A percentile compares a stretch with the other conserved stretches of the same genome.
Conservation (phyloP, 2,888 invertebrate species). For the Erebia palarica region DNA sequence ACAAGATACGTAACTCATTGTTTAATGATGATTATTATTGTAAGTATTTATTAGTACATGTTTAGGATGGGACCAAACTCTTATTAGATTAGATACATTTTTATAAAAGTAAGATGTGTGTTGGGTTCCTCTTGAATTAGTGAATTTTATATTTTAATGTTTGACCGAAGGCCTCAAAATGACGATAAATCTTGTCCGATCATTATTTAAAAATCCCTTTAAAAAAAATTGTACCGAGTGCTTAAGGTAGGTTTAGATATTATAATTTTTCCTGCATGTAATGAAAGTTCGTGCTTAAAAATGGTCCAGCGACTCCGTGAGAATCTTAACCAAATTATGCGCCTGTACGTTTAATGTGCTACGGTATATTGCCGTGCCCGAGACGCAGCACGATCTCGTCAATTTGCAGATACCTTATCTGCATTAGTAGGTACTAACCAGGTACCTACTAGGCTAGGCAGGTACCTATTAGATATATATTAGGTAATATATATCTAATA, state of each 20-base stretch:
- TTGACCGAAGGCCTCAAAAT: constrained; percentile 11
- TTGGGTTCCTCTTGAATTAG: neutral
- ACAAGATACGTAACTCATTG: constrained; percentile 18
- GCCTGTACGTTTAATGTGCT: too few species aligned
- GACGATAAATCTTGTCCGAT: constrained; percentile 24
- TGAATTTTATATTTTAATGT: constrained; percentile 1
- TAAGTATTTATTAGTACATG: neutral
- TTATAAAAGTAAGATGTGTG: constrained; percentile 1
- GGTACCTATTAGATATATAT: neutral
- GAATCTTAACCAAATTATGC: too few species aligned
- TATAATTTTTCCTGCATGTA: too few species aligned
- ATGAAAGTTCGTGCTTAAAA: neutral
- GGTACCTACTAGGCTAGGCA: too few species aligned
- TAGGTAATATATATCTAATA: too few species aligned
- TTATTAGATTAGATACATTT: constrained; percentile 6
- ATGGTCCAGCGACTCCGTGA: too few species aligned
- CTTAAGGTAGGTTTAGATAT: constrained; percentile 51
- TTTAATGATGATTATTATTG: constrained; percentile 10
- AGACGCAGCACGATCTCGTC: too few species aligned
- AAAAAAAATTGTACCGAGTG: constrained; percentile 48
- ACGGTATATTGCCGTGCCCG: too few species aligned
- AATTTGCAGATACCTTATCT: too few species aligned
- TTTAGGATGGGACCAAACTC: neutral
- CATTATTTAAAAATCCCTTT: constrained; percentile 14
- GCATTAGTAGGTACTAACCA: too few species aligned